Evolutionary conservation across 2,888 invertebrate species (phyloP).

Genomic region (Tryphoninae sp.): DNA sequence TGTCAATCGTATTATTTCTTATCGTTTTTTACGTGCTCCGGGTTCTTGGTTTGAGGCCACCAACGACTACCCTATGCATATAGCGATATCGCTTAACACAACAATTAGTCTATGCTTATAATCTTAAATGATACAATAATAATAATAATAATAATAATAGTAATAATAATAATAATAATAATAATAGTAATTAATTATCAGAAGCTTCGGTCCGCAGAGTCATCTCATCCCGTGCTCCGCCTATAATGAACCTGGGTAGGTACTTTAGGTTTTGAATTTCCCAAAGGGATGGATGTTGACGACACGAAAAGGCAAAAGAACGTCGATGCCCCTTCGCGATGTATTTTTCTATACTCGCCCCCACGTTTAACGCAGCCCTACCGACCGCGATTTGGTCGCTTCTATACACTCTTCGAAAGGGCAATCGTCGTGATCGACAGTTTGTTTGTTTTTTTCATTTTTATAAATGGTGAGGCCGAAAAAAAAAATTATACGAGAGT

Average conservation of each 20-base stretch:
- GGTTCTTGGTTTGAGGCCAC: background rate
- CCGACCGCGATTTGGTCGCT: background rate
- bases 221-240: background rate
- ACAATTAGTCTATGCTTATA: slow-evolving; percentile 42
- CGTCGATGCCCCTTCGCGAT: background rate
- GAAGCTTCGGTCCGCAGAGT: slow-evolving; percentile 28
- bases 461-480: background rate
- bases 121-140: slow-evolving; percentile 42
- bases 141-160: slow-evolving; percentile 42
- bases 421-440: slow-evolving; percentile 4
- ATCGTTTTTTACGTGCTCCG: background rate
- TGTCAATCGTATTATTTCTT: slow-evolving; percentile 11
- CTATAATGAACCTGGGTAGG: background rate
- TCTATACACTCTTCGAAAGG: background rate
- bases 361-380: background rate
- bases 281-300: background rate
- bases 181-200: slow-evolving; percentile 49
- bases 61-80: background rate
- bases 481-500: background rate
- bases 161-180: slow-evolving; percentile 39
- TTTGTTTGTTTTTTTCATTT: background rate
- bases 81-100: slow-evolving; percentile 28
- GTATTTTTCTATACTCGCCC: background rate
- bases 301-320: background rate
- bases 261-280: background rate